Base-by-base conservation (phyloP, 2,888 invertebrate genomes). In the Andrena haemorrhoa region DNA sequence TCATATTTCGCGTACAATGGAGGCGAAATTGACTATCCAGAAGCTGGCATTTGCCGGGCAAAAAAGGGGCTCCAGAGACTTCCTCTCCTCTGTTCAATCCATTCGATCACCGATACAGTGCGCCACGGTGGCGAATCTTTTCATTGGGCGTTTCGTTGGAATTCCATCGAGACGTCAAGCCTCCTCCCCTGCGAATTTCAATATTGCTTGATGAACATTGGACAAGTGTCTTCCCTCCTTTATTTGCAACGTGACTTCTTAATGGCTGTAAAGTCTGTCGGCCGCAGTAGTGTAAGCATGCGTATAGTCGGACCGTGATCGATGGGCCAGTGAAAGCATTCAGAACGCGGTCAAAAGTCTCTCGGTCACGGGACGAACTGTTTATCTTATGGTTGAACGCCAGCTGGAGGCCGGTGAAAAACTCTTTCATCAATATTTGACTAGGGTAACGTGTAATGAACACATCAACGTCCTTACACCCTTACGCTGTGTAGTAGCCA, bases 1-100 rank as follows among this genome's bases (percentile, higher is more conserved):
- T 53, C 75, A 84, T 82, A 82, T 86, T 86, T 84, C 75, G 47
- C 71, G 71, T 16, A 78, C 77, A 84, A 84, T 87, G 56, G 64
- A 41, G 41, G 26, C 71, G 74, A 86, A 83, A 87, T 87, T 84
- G 85, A 80, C 86, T 87, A 80, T 76, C 77, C 68, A 60, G 73
- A 73, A 81, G 26, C 66, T 70, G 66, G 73, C 66, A 72, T 82
- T 79, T 86, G 77, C 60, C n/a, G 41, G 47, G 35, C 47, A n/a
- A 63, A 75, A 64, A 49, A 29, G 49, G 56, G 29, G 12, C 49
- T 41, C 58, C 47, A 10, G n/a, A 53, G 69, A 58, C 49, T 70
- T 26, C 41, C 56, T 7, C 20, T 2, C n/a, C 26, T 31, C 6
- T 41, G 31, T 51, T 49, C 47, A 70, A 70, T 70, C 64, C 51